Evolutionary conservation across 2,888 invertebrate genomes (phyloP).

Genomic region (Poecilobothrus nobilitatus): DNA sequence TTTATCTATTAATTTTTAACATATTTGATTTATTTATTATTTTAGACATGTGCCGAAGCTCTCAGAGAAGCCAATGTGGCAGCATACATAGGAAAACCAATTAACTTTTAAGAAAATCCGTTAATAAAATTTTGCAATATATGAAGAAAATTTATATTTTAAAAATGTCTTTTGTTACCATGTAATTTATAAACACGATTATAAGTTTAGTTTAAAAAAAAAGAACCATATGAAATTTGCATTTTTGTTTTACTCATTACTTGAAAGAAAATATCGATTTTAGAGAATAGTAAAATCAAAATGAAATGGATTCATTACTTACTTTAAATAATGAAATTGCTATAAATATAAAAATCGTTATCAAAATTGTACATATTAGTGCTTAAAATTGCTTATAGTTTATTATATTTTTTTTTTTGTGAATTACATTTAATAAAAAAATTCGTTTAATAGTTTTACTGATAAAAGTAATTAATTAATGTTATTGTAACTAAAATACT

Average conservation of each 20-base stretch:
- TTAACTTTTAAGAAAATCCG: constrained; percentile 69
- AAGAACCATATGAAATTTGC: background rate
- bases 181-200: background rate
- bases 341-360: no score
- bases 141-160: background rate
- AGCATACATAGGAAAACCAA: constrained; percentile 93
- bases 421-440: no score
- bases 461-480: no score
- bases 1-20: constrained; percentile 7
- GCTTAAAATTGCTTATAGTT: no score
- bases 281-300: no score
- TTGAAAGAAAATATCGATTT: background rate
- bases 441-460: no score
- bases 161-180: background rate
- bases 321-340: no score
- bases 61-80: constrained; percentile 93
- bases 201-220: constrained; percentile 2
- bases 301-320: no score
- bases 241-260: background rate
- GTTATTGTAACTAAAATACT: no score
- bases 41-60: constrained; percentile 93
- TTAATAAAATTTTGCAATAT: background rate
- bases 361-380: no score
- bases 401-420: no score
- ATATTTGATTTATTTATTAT: constrained; percentile 28